phyloP scores from a whole-genome alignment of 2,797 vertebrate genomes.

The Ataeniobius toweri region DNA sequence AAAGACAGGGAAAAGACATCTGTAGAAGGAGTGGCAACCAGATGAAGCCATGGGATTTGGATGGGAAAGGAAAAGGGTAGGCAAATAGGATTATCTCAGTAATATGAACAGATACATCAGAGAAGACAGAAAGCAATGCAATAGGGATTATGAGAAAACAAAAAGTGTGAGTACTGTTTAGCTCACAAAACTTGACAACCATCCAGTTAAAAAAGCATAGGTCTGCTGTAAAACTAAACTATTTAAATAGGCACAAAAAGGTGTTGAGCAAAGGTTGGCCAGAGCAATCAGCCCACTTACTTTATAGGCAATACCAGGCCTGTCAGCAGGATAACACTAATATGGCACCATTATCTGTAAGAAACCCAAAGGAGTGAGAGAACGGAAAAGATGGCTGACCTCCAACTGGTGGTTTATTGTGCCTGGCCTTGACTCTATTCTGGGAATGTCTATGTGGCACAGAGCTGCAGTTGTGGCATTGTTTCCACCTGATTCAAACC shows the following conservation, averaged over 20 bases:
- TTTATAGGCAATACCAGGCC: constrained; percentile 10
- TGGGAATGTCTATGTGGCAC: constrained; percentile 13
- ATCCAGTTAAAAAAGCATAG: constrained; percentile 15
- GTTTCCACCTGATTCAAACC: constrained; percentile 9
- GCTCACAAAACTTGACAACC: constrained; percentile 33
- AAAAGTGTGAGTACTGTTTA: constrained; percentile 17
- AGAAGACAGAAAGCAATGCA: constrained; percentile 2
- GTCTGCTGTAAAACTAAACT: constrained; percentile 29
- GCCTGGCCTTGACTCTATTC: constrained; percentile 8
- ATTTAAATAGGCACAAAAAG: constrained; percentile 20
- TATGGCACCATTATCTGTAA: constrained; percentile 34
- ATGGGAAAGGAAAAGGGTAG: constrained; percentile 38
- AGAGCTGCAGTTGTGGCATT: neutral
- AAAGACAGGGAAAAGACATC: constrained; percentile 45
- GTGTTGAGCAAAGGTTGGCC: constrained; percentile 9
- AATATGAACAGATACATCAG: constrained; percentile 15
- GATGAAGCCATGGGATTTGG: constrained; percentile 39
- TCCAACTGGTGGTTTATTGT: constrained; percentile 30
- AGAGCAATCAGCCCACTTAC: constrained; percentile 14
- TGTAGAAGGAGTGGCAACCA: constrained; percentile 49
- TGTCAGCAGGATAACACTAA: constrained; percentile 34
- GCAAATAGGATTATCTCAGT: constrained; percentile 29
- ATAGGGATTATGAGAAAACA: neutral
- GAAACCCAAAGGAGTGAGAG: constrained; percentile 17
- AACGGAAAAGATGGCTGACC: constrained; percentile 29